A percentile compares a stretch with the other conserved stretches of the same genome.
Conservation (phyloP, 2,888 invertebrate species). For the Melanostoma mellinum region DNA sequence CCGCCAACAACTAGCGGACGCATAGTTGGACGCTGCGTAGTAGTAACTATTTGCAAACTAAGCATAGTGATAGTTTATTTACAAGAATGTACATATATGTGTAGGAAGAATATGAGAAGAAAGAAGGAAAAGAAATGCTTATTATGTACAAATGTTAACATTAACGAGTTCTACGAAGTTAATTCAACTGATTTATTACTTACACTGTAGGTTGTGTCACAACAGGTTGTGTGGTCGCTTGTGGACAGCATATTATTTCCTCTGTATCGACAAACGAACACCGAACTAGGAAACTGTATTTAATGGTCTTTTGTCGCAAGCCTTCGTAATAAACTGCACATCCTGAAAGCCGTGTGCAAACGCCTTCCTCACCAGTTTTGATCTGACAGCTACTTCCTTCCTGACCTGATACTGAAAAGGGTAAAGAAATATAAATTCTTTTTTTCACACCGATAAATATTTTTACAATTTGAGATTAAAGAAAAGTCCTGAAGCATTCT, state of each 20-base stretch:
- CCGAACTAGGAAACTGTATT: constrained; percentile 65
- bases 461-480: too few species aligned
- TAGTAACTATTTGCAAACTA: constrained; percentile 3
- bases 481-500: too few species aligned
- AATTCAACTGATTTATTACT: too few species aligned
- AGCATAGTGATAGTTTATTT: not conserved
- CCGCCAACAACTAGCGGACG: constrained; percentile 67
- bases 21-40: constrained; percentile 58
- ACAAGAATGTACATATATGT: not conserved
- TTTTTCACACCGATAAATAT: too few species aligned
- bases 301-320: constrained; percentile 14
- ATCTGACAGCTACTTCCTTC: constrained; percentile 17
- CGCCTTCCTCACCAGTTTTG: constrained; percentile 66
- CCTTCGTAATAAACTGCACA: constrained; percentile 45
- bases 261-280: constrained; percentile 75
- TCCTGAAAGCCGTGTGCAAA: constrained; percentile 73
- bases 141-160: too few species aligned
- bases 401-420: not conserved
- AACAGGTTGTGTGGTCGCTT: not conserved
- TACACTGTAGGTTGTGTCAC: too few species aligned
- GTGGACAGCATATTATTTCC: constrained; percentile 79
- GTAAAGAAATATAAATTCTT: not conserved
- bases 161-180: too few species aligned
- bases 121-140: too few species aligned
- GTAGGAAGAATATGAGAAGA: too few species aligned